Percentiles rank a stretch among this genome's conserved stretches.
phyloP scores from a whole-genome alignment of 2,888 invertebrate genomes.

The Lepidocyrtoides sp. region DNA sequence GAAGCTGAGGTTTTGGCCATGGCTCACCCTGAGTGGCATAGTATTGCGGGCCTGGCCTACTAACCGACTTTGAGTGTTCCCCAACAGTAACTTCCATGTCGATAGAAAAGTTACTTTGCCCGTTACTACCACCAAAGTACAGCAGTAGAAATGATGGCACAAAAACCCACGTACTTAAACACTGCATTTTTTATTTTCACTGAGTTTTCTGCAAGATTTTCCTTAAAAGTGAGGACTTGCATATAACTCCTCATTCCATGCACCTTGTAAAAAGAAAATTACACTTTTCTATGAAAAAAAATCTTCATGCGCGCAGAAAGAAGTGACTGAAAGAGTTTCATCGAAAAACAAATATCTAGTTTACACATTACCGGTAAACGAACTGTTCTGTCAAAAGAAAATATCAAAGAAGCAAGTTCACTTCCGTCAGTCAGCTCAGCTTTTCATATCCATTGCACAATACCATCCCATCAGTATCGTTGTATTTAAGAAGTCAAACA shows the following conservation, averaged over 20 bases:
- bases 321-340: no score
- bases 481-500: not conserved
- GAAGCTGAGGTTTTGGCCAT: constrained; percentile 90
- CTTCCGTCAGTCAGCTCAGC: constrained; percentile 22
- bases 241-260: no score
- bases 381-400: not conserved
- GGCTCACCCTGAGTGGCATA: constrained; percentile 89
- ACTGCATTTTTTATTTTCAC: not conserved
- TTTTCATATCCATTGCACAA: not conserved
- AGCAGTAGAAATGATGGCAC: not conserved
- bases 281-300: no score
- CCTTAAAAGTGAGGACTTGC: no score
- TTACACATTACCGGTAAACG: not conserved
- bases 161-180: not conserved
- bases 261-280: no score
- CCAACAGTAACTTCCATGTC: no score
- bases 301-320: no score
- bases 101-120: not conserved
- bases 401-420: not conserved
- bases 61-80: not conserved
- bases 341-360: no score
- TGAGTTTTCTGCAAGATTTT: not conserved
- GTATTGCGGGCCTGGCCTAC: constrained; percentile 86
- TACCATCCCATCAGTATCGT: not conserved
- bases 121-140: not conserved